A percentile compares a stretch with the other conserved stretches of the same genome.
Evolutionary conservation across 2,888 invertebrate genomes (phyloP).

Genomic region (Eupithecia pulchellata): DNA sequence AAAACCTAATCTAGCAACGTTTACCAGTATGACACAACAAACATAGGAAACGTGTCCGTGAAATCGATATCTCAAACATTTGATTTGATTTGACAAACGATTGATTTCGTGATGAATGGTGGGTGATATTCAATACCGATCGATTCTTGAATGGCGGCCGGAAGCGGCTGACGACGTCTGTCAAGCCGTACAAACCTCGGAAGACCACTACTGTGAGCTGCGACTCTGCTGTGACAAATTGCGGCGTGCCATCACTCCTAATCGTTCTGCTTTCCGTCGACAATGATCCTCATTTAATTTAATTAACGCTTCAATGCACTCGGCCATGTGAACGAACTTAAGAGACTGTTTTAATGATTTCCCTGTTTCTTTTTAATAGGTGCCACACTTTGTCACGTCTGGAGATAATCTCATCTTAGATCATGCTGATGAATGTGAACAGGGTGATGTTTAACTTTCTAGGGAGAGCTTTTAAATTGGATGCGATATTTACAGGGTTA

Average conservation of each 20-base stretch:
- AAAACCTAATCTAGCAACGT: slow-evolving; percentile 30
- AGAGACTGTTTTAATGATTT: slow-evolving; percentile 48
- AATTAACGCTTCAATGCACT: slow-evolving; percentile 75
- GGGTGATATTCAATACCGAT: slow-evolving; percentile 72
- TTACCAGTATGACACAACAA: slow-evolving; percentile 58
- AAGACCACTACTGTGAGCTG: slow-evolving; percentile 52
- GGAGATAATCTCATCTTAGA: slow-evolving; percentile 43
- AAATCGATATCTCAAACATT: slow-evolving; percentile 78
- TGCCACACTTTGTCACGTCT: slow-evolving; percentile 48
- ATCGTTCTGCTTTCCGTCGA: slow-evolving; percentile 68
- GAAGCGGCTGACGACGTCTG: slow-evolving; percentile 55
- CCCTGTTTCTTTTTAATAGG: slow-evolving; percentile 47
- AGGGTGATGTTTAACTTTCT: slow-evolving; percentile 38
- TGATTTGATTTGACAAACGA: too few relatives aligned
- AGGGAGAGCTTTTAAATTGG: slow-evolving; percentile 37
- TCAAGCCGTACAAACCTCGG: slow-evolving; percentile 50
- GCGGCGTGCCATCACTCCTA: slow-evolving; percentile 70
- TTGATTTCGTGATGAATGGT: slow-evolving; percentile 79
- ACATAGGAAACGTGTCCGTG: slow-evolving; percentile 62
- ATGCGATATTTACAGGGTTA: slow-evolving; percentile 21
- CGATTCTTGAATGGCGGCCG: slow-evolving; percentile 78
- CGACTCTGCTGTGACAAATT: slow-evolving; percentile 73
- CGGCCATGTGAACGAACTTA: slow-evolving; percentile 61
- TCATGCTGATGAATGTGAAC: slow-evolving; percentile 44
- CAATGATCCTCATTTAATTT: slow-evolving; percentile 76